Percentiles rank a stretch among this genome's conserved stretches.
Evolutionary conservation across 1,140 invertebrate genomes (phyloP).

Genomic region (Ceratosolen solmsi): DNA sequence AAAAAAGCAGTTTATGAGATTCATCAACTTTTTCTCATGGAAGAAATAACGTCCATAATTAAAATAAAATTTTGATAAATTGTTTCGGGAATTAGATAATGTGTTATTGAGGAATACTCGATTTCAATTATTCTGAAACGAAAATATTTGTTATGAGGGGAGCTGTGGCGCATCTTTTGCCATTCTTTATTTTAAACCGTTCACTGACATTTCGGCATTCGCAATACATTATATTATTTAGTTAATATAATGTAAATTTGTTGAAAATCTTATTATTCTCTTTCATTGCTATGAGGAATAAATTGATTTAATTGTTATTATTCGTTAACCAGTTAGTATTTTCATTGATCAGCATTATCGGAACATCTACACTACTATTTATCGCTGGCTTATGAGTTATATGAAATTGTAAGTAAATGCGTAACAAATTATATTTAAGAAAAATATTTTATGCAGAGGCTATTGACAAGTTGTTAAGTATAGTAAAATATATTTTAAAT

Average conservation of each 20-base stretch:
- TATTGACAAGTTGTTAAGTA: too few relatives aligned
- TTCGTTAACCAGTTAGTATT: conserved; percentile 67
- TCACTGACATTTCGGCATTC: conserved; percentile 10
- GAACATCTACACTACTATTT: conserved; percentile 53
- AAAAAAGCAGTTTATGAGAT: too few relatives aligned
- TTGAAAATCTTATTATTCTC: conserved; percentile 44
- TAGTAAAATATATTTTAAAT: too few relatives aligned
- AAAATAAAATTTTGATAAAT: too few relatives aligned
- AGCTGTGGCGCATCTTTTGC: conserved; percentile 21
- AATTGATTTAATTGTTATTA: conserved; percentile 66
- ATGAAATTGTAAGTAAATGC: background rate
- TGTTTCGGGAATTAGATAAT: too few relatives aligned
- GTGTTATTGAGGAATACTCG: too few relatives aligned
- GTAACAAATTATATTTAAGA: background rate
- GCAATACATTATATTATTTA: background rate
- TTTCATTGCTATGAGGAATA: conserved; percentile 64
- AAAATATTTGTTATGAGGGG: conserved; percentile 12
- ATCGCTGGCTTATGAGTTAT: background rate
- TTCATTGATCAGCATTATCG: too few relatives aligned
- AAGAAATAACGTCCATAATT: too few relatives aligned
- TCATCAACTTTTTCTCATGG: too few relatives aligned
- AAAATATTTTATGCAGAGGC: background rate
- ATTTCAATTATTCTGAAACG: too few relatives aligned
- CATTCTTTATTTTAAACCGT: too few relatives aligned
- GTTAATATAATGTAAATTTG: conserved; percentile 53